Evolutionary conservation across 2,888 invertebrate species (phyloP), one percentile per base, ranked within the genome.

Genomic region (Mylabris sibirica): DNA sequence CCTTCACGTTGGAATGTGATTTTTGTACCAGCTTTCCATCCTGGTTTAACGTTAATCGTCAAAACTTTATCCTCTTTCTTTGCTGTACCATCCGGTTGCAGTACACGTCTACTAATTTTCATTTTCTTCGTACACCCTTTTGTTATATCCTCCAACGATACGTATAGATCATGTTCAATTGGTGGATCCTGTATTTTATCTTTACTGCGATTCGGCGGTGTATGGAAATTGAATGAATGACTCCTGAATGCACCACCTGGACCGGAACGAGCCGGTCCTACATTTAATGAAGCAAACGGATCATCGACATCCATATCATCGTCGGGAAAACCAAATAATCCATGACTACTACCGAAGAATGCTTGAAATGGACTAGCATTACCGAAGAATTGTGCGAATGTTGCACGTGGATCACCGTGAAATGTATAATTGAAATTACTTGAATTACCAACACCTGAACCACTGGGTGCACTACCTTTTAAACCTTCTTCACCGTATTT

Each of bases 11-110:
- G 95, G 87, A 98, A 98, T 53, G 98, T 98, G 70, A 98, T 96
- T 86, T 96, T 97, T 0, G 98, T 98, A 14, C 98, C 98, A 0
- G 97, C 93, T 84, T 98, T 98, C 98, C 98, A 98, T 4, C 98
- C 98, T 0, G 97, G 96, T 83, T 97, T 97, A 0, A 98, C 93
- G 69, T 94, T 93, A 71, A 98, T 95, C 11, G 94, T 94, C 30
- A 96, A 85, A 22, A 97, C 93, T 86, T 98, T 98, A 79, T 98
- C 97, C 83, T 98, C 97, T 76, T 91, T 93, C 75, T 90, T 90
- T 0, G 91, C 87, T 0, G 90, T 89, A 4, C 96, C 95, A 81
- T 97, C 96, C 0, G 92, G 87, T 71, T 91, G 90, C 35, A 93
- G 85, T 1, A 95, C 93, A 79, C 96, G 90, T 62, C 96, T 90